phyloP scores from a whole-genome alignment of 2,888 invertebrate genomes.

The Drosophila nigricruria region DNA sequence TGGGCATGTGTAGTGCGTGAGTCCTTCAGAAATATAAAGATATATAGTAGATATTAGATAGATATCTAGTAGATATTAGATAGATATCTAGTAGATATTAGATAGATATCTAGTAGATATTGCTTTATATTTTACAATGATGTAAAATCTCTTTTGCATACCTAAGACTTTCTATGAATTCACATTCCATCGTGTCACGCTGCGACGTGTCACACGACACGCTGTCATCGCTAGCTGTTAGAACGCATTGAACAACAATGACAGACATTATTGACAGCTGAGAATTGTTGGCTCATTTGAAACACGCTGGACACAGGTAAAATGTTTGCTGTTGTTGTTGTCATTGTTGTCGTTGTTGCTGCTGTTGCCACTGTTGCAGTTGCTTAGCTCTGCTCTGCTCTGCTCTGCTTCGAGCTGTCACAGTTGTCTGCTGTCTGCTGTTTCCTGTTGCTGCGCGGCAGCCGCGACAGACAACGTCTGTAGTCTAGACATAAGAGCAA shows the following conservation, averaged over 20 bases:
- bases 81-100: neutral
- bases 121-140: neutral
- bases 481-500: constrained; percentile 76
- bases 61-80: neutral
- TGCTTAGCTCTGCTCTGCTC: constrained; percentile 44
- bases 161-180: neutral
- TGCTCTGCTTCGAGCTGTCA: constrained; percentile 72
- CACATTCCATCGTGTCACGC: constrained; percentile 17
- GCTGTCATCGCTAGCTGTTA: constrained; percentile 5
- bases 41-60: neutral
- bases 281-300: constrained; percentile 77
- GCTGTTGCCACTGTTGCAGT: constrained; percentile 61
- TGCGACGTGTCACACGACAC: neutral
- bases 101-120: neutral
- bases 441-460: constrained; percentile 72
- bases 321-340: constrained; percentile 42
- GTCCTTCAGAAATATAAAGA: neutral
- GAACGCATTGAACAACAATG: constrained; percentile 41
- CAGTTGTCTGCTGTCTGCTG: constrained; percentile 77
- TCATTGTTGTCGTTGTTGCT: constrained; percentile 57
- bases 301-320: constrained; percentile 63
- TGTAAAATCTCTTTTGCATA: neutral
- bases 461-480: constrained; percentile 70
- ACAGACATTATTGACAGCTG: constrained; percentile 80
- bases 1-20: neutral